Evolutionary conservation across 2,113 vertebrate genomes (phyloP).

Genomic region (Quiscalus mexicanus): DNA sequence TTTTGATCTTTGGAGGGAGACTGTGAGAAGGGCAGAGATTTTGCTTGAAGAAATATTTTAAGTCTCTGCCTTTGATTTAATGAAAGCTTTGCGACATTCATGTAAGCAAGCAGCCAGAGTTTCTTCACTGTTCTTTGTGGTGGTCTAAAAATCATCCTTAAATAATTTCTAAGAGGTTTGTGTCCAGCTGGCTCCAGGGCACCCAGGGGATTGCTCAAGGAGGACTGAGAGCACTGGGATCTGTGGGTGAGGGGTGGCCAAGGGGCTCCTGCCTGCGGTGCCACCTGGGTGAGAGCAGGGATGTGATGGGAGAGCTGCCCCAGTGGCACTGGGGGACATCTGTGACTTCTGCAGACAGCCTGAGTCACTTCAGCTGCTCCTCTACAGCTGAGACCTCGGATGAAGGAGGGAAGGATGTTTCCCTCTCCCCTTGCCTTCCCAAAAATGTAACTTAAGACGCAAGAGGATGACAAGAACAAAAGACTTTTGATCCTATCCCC

Average conservation of each 20-base stretch:
- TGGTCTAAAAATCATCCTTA: not conserved
- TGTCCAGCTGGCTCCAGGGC: not conserved
- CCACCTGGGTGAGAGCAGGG: not conserved
- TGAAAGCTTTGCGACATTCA: not conserved
- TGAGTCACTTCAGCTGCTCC: not conserved
- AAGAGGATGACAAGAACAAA: not conserved
- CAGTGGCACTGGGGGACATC: not conserved
- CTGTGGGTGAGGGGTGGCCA: fast-evolving
- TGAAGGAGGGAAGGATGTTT: not conserved
- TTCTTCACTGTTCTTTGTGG: constrained; percentile 4
- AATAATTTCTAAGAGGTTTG: not conserved
- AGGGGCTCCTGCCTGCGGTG: fast-evolving
- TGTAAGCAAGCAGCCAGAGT: not conserved
- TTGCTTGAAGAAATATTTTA: constrained; percentile 36
- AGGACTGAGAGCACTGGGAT: not conserved
- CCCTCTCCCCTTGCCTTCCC: not conserved
- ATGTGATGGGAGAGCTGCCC: fast-evolving
- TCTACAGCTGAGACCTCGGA: not conserved
- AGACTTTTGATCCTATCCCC: not conserved
- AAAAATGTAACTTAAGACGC: not conserved
- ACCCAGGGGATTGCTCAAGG: not conserved
- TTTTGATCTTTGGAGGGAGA: constrained; percentile 30
- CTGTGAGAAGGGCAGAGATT: constrained; percentile 10
- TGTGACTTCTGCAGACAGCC: not conserved
- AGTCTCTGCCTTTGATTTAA: constrained; percentile 39